Evolutionary conservation across 2,888 invertebrate species (phyloP).

Genomic region (Myathropa florea): DNA sequence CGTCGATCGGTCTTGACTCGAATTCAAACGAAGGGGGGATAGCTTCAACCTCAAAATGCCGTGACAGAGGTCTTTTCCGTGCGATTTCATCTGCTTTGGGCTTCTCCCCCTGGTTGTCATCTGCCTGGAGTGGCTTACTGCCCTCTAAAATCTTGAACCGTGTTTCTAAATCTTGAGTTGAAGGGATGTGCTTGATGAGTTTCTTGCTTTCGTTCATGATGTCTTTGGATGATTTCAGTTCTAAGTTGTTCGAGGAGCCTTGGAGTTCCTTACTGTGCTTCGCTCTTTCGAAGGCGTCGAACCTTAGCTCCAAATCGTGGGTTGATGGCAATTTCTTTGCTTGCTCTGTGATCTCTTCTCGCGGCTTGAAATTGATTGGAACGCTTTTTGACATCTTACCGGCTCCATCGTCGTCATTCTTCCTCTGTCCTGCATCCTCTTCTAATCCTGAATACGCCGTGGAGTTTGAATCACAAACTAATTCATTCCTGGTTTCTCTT

Average conservation of each 20-base stretch:
- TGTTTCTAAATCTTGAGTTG: slow-evolving; percentile 1
- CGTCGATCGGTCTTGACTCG: neutral
- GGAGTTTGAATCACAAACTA: neutral
- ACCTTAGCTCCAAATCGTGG: slow-evolving; percentile 76
- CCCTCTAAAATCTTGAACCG: slow-evolving; percentile 11
- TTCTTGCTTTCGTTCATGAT: neutral
- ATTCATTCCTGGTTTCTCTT: neutral
- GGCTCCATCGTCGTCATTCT: too few relatives aligned
- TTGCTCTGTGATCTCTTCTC: slow-evolving; percentile 18
- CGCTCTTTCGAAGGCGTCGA: slow-evolving; percentile 76
- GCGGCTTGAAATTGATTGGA: too few relatives aligned
- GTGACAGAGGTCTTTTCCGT: neutral
- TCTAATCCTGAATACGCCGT: neutral
- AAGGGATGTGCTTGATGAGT: neutral
- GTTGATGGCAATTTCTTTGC: slow-evolving; percentile 75
- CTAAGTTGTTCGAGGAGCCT: neutral
- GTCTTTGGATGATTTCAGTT: slow-evolving; percentile 73
- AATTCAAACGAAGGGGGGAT: neutral
- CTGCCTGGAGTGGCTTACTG: neutral
- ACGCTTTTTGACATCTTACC: neutral
- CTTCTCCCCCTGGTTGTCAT: neutral
- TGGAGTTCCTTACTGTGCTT: slow-evolving; percentile 12
- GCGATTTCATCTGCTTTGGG: neutral
- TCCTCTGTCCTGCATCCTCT: neutral
- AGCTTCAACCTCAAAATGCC: neutral